A percentile compares a stretch with the other conserved stretches of the same genome.
These are phyloP conservation scores for Homarus gammarus DNA, from an alignment of 2,888 invertebrate species.

Conservation along the genomic window DNA sequence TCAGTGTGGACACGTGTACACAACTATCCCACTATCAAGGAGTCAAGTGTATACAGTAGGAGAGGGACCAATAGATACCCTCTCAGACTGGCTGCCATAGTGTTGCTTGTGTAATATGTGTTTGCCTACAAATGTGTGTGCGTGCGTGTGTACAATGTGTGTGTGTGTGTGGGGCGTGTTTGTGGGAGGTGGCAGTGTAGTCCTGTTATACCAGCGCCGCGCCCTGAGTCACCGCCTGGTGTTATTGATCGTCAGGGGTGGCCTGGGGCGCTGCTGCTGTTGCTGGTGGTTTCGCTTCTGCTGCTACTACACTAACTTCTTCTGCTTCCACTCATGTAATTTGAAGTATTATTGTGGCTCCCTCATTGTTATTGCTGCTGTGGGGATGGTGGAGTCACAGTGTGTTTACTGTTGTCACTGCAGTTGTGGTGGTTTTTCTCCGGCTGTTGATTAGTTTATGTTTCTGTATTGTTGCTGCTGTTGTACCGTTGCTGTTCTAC, in stretches of 20 bases:
- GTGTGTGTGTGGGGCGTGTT: not conserved
- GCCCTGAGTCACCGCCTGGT: slow-evolving; percentile 30
- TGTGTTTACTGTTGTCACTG: not conserved
- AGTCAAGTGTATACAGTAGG: no score
- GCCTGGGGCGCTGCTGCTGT: slow-evolving; percentile 5
- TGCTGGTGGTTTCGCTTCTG: not conserved
- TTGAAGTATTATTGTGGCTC: not conserved
- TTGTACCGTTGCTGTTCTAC: no score
- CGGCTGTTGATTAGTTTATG: not conserved
- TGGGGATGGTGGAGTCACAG: not conserved
- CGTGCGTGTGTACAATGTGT: not conserved
- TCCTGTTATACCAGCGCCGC: slow-evolving; percentile 1
- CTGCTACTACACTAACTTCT: not conserved
- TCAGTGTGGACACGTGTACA: no score
- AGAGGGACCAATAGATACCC: no score
- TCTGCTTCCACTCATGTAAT: not conserved
- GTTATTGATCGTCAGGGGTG: slow-evolving; percentile 32
- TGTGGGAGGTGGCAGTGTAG: slow-evolving; percentile 6
- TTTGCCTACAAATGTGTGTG: not conserved
- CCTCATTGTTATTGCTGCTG: not conserved
- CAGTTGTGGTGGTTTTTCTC: not conserved
- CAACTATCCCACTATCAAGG: no score
- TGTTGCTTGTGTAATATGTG: no score
- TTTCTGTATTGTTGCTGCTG: not conserved
- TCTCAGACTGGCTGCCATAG: no score